These are phyloP conservation scores for Apaloderma vittatum DNA, from an alignment of 2,113 vertebrate genomes.

Conservation along the genomic window DNA sequence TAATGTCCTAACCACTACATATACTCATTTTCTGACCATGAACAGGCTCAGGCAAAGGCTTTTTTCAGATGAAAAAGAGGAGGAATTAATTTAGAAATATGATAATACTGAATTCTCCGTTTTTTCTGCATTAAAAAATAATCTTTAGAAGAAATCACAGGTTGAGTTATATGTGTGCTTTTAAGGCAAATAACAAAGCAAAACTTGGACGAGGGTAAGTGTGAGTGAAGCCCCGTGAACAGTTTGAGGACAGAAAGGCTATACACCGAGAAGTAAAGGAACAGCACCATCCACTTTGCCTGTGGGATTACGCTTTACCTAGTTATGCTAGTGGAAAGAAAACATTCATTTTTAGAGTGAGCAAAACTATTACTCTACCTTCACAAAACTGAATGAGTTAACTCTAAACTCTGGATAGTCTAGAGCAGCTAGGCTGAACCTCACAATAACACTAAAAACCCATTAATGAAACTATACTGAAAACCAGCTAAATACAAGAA, in stretches of 20 bases:
- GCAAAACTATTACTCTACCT: not conserved
- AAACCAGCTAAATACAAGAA: not conserved
- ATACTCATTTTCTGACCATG: not conserved
- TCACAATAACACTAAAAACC: not conserved
- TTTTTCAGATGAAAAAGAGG: not conserved
- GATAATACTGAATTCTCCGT: not conserved
- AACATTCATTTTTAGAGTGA: not conserved
- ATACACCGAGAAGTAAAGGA: not conserved
- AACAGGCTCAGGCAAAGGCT: not conserved
- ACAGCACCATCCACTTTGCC: not conserved
- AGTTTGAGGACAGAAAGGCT: not conserved
- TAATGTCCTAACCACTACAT: not conserved
- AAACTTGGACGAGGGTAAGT: not conserved
- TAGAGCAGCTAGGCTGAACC: not conserved
- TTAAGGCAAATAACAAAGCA: not conserved
- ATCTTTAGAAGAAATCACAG: not conserved
- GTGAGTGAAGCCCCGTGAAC: not conserved
- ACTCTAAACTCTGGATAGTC: not conserved
- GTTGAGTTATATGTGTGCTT: not conserved
- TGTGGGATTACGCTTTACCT: not conserved
- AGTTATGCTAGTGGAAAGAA: not conserved
- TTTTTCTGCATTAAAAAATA: not conserved
- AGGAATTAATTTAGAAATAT: not conserved
- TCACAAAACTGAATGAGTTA: not conserved
- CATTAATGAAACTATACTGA: not conserved